phyloP scores from a whole-genome alignment of 1,140 invertebrate genomes.

The Matsumurasca onukii region DNA sequence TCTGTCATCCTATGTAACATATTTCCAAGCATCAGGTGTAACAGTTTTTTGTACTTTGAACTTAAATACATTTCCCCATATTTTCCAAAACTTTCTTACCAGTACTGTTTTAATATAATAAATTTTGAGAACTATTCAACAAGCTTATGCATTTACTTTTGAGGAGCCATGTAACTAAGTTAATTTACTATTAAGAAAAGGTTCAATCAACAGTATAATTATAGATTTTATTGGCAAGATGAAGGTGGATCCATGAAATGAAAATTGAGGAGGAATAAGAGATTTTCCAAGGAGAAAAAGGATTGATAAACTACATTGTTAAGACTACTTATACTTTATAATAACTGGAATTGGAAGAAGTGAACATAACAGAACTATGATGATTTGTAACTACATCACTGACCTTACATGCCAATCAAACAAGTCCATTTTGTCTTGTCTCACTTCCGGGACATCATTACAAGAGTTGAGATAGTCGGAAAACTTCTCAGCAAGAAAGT shows the following conservation, averaged over 20 bases:
- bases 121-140: neutral
- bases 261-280: no score
- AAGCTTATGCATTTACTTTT: neutral
- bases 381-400: no score
- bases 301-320: no score
- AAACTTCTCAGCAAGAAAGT: conserved; percentile 52
- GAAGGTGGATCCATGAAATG: no score
- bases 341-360: no score
- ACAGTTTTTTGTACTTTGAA: neutral
- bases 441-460: conserved; percentile 43
- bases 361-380: no score
- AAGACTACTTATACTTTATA: no score
- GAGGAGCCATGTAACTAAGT: neutral
- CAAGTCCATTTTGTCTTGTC: conserved; percentile 51
- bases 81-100: neutral
- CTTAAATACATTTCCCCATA: neutral
- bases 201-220: no score
- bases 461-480: conserved; percentile 48
- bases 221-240: no score
- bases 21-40: neutral
- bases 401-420: conserved; percentile 61
- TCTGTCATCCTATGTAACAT: conserved; percentile 38
- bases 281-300: no score
- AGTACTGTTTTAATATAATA: neutral
- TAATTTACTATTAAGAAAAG: neutral